These are phyloP conservation scores for Macrosoma leucophasiata DNA, from an alignment of 2,888 invertebrate genomes.

Conservation along the genomic window DNA sequence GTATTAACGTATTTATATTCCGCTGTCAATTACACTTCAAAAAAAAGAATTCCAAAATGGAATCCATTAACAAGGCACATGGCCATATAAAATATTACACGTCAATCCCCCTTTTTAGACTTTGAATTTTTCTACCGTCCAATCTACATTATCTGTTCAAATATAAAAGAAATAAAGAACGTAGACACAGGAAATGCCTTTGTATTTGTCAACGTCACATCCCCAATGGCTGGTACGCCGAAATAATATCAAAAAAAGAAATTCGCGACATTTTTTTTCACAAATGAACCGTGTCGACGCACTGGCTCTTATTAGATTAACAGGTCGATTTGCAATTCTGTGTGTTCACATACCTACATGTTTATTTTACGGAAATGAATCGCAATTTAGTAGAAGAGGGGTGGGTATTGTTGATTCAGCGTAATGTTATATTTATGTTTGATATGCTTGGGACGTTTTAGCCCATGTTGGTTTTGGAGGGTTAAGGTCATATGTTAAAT, in stretches of 20 bases:
- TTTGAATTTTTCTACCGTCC: constrained; percentile 41
- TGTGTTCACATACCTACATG: constrained; percentile 61
- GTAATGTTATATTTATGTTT: constrained; percentile 41
- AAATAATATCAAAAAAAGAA: constrained; percentile 47
- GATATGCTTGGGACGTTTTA: too few relatives aligned
- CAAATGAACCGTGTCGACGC: constrained; percentile 69
- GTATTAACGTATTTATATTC: too few relatives aligned
- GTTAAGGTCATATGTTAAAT: too few relatives aligned
- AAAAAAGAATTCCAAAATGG: too few relatives aligned
- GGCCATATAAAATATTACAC: background rate
- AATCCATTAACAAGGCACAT: too few relatives aligned
- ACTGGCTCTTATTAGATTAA: constrained; percentile 71
- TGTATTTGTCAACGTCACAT: constrained; percentile 71
- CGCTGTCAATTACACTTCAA: too few relatives aligned
- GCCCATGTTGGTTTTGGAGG: too few relatives aligned
- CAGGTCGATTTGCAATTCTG: constrained; percentile 74
- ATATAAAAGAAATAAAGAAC: constrained; percentile 53
- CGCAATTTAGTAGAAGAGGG: constrained; percentile 53
- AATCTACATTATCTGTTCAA: constrained; percentile 64
- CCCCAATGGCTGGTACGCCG: constrained; percentile 37
- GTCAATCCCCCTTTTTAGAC: constrained; percentile 8
- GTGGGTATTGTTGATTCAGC: constrained; percentile 60
- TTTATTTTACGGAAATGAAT: constrained; percentile 75
- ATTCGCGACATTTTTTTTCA: constrained; percentile 63
- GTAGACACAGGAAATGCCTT: constrained; percentile 62